These are phyloP conservation scores for Oasisia sp. DNA, from an alignment of 2,888 invertebrate species.

Conservation along the genomic window DNA sequence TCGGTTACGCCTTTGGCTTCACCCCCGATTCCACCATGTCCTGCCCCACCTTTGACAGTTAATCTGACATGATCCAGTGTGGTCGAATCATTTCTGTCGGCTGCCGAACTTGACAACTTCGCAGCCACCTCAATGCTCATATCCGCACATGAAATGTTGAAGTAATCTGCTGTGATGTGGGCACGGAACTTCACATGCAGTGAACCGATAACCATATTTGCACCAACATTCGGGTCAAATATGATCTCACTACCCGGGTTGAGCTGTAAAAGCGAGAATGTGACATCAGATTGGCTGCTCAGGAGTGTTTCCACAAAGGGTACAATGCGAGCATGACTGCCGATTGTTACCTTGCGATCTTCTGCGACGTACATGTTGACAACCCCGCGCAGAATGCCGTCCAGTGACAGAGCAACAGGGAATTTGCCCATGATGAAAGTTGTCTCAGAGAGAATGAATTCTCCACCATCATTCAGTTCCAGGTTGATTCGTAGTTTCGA, in stretches of 20 bases:
- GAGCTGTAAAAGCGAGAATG: conserved; percentile 50
- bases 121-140: conserved; percentile 50
- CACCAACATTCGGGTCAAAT: conserved; percentile 48
- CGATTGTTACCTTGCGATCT: conserved; percentile 46
- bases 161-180: conserved; percentile 47
- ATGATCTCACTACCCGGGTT: conserved; percentile 50
- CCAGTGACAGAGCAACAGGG: conserved; percentile 47
- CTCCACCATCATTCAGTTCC: conserved; percentile 51
- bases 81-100: conserved; percentile 40
- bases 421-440: conserved; percentile 47
- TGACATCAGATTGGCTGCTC: conserved; percentile 46
- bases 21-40: conserved; percentile 50
- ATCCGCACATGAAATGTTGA: conserved; percentile 45
- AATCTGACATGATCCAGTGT: conserved; percentile 30
- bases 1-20: conserved; percentile 26
- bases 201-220: conserved; percentile 45
- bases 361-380: conserved; percentile 44
- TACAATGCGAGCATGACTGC: conserved; percentile 47
- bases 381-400: conserved; percentile 49
- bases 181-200: conserved; percentile 48
- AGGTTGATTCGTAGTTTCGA: conserved; percentile 52
- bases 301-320: conserved; percentile 43
- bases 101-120: conserved; percentile 45
- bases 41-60: conserved; percentile 44
- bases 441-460: conserved; percentile 53